These are phyloP conservation scores for Drepana falcataria DNA, from an alignment of 2,888 invertebrate genomes.

Conservation along the genomic window DNA sequence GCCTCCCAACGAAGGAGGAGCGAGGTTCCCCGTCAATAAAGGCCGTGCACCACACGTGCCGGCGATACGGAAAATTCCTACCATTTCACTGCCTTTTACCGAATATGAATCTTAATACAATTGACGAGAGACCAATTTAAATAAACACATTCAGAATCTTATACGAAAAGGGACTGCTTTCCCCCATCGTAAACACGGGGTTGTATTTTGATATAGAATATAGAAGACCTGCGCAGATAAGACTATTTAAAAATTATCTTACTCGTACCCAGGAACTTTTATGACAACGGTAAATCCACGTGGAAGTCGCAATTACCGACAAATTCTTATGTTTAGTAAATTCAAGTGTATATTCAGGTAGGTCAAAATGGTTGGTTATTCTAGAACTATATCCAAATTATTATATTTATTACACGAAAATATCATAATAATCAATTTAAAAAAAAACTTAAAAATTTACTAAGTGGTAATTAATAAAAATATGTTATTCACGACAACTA, in stretches of 20 bases:
- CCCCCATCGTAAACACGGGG: slow-evolving; percentile 69
- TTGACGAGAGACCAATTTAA: slow-evolving; percentile 27
- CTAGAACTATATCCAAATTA: too few species aligned
- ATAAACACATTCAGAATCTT: slow-evolving; percentile 33
- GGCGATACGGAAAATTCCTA: slow-evolving; percentile 63
- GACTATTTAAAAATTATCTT: background rate
- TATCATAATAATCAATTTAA: too few species aligned
- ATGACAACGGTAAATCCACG: too few species aligned
- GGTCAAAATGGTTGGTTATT: too few species aligned
- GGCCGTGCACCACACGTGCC: slow-evolving; percentile 70
- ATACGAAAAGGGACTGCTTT: slow-evolving; percentile 57
- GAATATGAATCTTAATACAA: slow-evolving; percentile 14
- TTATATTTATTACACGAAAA: too few species aligned
- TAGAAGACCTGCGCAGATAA: slow-evolving; percentile 8
- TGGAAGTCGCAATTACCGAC: too few species aligned
- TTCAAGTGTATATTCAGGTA: too few species aligned
- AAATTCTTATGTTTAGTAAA: too few species aligned
- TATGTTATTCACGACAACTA: too few species aligned
- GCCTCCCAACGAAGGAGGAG: slow-evolving; percentile 51
- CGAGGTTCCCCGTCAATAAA: slow-evolving; percentile 64
- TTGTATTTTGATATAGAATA: slow-evolving; percentile 57
- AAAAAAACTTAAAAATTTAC: too few species aligned
- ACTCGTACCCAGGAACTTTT: background rate
- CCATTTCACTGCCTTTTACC: slow-evolving; percentile 14
- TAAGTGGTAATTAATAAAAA: too few species aligned